These are phyloP conservation scores for Sympetrum striolatum DNA, from an alignment of 2,888 invertebrate species.

Conservation along the genomic window DNA sequence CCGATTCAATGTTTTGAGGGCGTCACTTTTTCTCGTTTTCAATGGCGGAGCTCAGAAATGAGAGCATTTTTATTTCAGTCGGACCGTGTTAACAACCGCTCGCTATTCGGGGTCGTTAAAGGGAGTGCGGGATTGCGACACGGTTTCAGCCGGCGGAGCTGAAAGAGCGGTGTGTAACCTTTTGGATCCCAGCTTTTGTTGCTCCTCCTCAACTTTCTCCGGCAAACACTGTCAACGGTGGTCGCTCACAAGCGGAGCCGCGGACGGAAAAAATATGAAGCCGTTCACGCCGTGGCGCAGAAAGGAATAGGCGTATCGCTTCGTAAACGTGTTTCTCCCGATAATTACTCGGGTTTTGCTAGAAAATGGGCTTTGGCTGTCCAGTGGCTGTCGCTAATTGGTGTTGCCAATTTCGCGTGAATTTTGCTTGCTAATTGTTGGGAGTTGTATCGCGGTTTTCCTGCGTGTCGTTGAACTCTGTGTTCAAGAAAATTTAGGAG, in stretches of 20 bases:
- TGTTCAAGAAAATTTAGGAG: no score
- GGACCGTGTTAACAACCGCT: neutral
- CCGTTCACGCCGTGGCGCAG: neutral
- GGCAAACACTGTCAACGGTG: neutral
- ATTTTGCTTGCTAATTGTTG: no score
- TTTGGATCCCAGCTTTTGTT: neutral
- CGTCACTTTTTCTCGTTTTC: neutral
- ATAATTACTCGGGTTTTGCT: no score
- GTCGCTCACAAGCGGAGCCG: neutral
- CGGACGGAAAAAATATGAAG: neutral
- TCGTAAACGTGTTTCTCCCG: neutral
- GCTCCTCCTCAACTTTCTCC: neutral
- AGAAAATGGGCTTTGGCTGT: no score
- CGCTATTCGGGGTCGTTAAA: neutral
- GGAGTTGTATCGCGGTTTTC: no score
- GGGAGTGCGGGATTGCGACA: neutral
- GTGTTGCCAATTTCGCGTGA: no score
- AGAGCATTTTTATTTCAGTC: neutral
- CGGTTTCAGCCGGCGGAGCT: neutral
- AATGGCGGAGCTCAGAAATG: neutral
- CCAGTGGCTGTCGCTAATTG: no score
- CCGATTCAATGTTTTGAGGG: neutral
- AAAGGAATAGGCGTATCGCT: neutral
- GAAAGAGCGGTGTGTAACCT: neutral
- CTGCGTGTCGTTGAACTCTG: no score